phyloP scores from a whole-genome alignment of 2,888 invertebrate genomes.

The Oxycera nigricornis region DNA sequence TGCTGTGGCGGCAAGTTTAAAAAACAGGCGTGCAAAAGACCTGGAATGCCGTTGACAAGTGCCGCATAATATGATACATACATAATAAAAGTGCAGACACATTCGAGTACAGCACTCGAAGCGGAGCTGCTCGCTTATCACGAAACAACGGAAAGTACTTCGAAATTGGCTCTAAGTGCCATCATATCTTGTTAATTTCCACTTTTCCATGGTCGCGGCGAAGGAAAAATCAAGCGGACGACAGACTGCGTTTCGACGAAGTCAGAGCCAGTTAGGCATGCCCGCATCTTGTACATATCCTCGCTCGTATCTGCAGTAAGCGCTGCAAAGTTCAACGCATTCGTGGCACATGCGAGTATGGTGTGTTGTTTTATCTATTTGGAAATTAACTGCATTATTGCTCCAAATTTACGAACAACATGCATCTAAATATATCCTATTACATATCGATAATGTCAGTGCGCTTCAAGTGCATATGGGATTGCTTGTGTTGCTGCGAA shows the following conservation, averaged over 20 bases:
- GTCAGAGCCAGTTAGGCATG: background rate
- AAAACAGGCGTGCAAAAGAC: background rate
- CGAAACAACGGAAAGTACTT: constrained; percentile 31
- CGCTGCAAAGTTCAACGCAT: constrained; percentile 18
- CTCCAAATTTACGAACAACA: constrained; percentile 28
- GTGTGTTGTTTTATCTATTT: constrained; percentile 8
- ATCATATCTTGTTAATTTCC: constrained; percentile 36
- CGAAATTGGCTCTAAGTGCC: constrained; percentile 24
- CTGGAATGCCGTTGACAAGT: background rate
- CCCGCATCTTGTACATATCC: too few species aligned
- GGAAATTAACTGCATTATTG: constrained; percentile 25
- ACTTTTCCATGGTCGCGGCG: constrained; percentile 10
- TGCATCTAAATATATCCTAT: constrained; percentile 27
- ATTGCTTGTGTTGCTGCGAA: too few species aligned
- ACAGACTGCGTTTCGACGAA: background rate
- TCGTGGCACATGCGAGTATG: background rate
- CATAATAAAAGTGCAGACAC: constrained; percentile 30
- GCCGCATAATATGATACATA: background rate
- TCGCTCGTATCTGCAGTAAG: background rate
- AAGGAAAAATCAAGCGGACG: background rate
- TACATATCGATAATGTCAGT: constrained; percentile 28
- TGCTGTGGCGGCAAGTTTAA: background rate
- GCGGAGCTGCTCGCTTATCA: constrained; percentile 7
- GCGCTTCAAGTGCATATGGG: background rate
- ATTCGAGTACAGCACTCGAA: constrained; percentile 8